A percentile compares a stretch with the other conserved stretches of the same genome.
Conservation (phyloP, 35 echinoderm and acorn worm species). For the Heliocidaris erythrogramma region DNA sequence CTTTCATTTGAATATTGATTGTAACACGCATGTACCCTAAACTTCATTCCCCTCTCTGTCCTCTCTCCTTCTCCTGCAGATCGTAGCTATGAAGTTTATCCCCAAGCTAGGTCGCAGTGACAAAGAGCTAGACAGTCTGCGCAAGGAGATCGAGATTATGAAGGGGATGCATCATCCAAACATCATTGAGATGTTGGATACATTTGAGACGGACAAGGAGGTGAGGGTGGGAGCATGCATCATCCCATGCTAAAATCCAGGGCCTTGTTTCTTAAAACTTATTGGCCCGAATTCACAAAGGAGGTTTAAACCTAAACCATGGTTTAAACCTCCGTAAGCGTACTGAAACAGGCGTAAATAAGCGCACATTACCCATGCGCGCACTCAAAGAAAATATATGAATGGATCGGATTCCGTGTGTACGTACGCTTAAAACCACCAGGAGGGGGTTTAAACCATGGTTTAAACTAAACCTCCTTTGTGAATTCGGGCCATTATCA, state of each 20-base stretch:
- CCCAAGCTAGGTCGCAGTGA: conserved; percentile 89
- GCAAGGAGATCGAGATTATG: conserved; percentile 97
- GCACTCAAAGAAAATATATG: too few species aligned
- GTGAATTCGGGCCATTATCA: too few species aligned
- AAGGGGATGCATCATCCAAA: conserved; percentile 81
- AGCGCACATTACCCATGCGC: too few species aligned
- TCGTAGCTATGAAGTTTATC: conserved; percentile 96
- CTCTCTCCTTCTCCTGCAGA: conserved; percentile 30
- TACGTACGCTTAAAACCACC: too few species aligned
- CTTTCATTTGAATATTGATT: neutral
- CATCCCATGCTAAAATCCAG: neutral
- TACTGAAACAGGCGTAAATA: too few species aligned
- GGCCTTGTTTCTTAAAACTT: too few species aligned
- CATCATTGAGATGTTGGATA: conserved; percentile 98
- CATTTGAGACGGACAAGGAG: conserved; percentile 97
- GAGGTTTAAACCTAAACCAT: too few species aligned
- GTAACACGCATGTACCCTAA: neutral
- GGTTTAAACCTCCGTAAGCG: too few species aligned
- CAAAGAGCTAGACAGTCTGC: conserved; percentile 88
- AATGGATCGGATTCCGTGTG: too few species aligned
- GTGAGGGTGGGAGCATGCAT: conserved; percentile 24
- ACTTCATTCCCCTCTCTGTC: neutral
- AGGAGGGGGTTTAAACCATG: too few species aligned
- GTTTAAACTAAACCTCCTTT: too few species aligned
- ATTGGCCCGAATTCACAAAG: too few species aligned